Evolutionary conservation across 2,797 vertebrate genomes (phyloP).

Genomic region (Myripristis jacobus): DNA sequence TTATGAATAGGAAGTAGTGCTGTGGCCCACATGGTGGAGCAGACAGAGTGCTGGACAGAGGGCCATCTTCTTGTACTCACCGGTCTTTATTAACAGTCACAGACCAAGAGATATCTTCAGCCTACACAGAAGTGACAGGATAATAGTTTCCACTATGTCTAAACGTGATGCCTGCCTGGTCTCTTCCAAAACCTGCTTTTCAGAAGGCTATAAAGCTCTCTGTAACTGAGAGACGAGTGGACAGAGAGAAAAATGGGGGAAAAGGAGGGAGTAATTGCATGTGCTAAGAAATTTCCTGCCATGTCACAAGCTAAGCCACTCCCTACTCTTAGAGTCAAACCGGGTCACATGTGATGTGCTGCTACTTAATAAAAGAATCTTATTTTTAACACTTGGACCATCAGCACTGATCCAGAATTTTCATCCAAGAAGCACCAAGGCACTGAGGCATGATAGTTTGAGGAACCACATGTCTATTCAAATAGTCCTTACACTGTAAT

Average conservation of each 20-base stretch:
- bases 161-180: constrained; percentile 10
- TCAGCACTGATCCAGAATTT: background rate
- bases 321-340: constrained; percentile 28
- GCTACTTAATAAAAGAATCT: constrained; percentile 6
- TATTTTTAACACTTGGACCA: constrained; percentile 2
- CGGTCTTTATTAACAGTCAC: constrained; percentile 20
- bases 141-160: background rate
- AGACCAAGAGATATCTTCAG: constrained; percentile 26
- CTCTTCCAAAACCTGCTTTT: constrained; percentile 22
- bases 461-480: background rate
- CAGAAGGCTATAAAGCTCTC: background rate
- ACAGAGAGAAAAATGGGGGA: constrained; percentile 17
- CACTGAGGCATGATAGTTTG: background rate
- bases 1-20: constrained; percentile 21
- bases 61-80: constrained; percentile 51
- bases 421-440: background rate
- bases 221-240: constrained; percentile 24
- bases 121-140: constrained; percentile 7
- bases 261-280: constrained; percentile 14
- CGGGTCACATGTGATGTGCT: constrained; percentile 13
- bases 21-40: background rate
- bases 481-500: constrained; percentile 7
- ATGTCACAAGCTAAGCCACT: constrained; percentile 52
- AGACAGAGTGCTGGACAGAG: background rate
- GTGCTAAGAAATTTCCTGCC: constrained; percentile 55